A percentile compares a stretch with the other conserved stretches of the same genome.
Conservation (phyloP, 2,888 invertebrate genomes). For the Hermodice carunculata region DNA sequence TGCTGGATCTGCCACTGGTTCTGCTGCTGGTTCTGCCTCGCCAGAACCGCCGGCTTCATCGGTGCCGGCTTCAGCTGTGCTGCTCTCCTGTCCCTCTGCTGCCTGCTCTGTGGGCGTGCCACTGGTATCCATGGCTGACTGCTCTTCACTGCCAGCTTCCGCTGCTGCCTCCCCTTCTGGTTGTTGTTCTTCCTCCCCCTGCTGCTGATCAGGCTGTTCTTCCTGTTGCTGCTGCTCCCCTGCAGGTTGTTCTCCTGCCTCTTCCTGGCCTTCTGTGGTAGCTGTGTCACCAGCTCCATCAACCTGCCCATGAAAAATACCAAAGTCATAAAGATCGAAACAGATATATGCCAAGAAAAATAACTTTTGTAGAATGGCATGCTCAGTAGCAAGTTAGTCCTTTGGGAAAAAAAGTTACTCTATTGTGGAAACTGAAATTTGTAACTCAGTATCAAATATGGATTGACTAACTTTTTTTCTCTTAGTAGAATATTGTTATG, state of each 20-base stretch:
- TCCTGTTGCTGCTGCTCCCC: not conserved
- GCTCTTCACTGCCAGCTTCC: not conserved
- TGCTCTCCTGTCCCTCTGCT: too few species aligned
- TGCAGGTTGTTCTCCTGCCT: not conserved
- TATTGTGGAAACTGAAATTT: too few species aligned
- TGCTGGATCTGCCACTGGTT: not conserved
- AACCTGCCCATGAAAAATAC: constrained; percentile 67
- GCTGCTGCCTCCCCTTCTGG: not conserved
- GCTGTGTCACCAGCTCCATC: constrained; percentile 42
- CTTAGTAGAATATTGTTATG: too few species aligned
- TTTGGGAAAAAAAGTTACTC: too few species aligned
- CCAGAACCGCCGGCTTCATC: not conserved
- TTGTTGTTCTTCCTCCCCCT: not conserved
- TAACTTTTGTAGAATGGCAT: too few species aligned
- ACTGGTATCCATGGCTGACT: too few species aligned
- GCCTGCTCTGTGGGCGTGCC: not conserved
- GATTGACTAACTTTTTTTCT: too few species aligned
- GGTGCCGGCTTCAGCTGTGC: not conserved
- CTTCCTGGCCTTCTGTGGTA: too few species aligned
- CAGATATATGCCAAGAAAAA: too few species aligned
- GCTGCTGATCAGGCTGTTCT: not conserved
- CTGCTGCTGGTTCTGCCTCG: not conserved
- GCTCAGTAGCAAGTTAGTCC: too few species aligned
- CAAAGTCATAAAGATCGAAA: too few species aligned
- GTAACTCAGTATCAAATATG: too few species aligned